Evolutionary conservation across 1,140 invertebrate species (phyloP), one percentile per base, ranked within the genome.

Genomic region (Aphis gossypii): DNA sequence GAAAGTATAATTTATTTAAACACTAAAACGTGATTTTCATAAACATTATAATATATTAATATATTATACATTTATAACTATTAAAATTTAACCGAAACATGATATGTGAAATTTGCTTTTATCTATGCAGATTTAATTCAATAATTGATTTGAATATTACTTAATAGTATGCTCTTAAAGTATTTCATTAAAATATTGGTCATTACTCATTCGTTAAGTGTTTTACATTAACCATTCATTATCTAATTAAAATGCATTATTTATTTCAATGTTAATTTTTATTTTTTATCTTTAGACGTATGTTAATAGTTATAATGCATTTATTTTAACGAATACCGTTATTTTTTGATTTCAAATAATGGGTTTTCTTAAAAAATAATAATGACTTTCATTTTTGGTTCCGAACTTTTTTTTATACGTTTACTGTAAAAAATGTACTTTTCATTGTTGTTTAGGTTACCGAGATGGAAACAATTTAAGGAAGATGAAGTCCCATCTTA

Each of bases 401-500:
- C 1, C 23, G 25, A 56, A 56, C 14, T 87, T 8, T 88, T 88
- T n/a, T 87, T 25, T 30, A 48, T 88, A 20, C 30, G 0, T n/a
- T 88, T 87, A 30, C 18, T 46, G 44, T 84, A n/a, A 76, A 76
- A 21, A 44, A 41, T 84, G 21, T 44, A 14, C 9, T 41, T 23
- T 44, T 41, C 23, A 25, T 23, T 84, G n/a, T n/a, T 9, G 30
- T 94, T 48, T 88, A 95, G 95, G 98, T 94, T 97, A 98, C 95
- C 95, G 98, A 95, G 97, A 98, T 95, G 96, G 96, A 3, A 95
- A 94, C 21, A 98, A 98, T 30, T 96, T 98, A 94, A 95, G 98
- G 30, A 98, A 98, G 95, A 98, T 98, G 95, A 98, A 98, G 95
- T 97, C 97, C 2, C 97, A 97, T 7, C 96, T 95, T 94, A 95